Evolutionary conservation across 2,888 invertebrate genomes (phyloP), one percentile per base, ranked within the genome.

Genomic region (Dioctria linearis): DNA sequence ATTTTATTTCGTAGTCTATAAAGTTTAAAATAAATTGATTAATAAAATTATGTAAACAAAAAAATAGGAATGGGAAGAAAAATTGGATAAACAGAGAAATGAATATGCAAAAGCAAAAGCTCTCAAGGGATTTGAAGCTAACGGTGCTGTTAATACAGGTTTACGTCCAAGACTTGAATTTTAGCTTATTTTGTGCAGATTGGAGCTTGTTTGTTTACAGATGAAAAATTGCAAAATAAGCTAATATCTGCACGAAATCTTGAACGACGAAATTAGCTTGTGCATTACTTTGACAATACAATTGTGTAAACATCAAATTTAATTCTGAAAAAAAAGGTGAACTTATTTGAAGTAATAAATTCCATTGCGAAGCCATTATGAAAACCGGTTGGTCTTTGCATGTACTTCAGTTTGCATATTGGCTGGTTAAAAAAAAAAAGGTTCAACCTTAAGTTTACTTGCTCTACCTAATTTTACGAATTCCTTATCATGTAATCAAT

Each of bases 111-210:
- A 25, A 25, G 93, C 93, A 82, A 93, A 93, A 86, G 96, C 95
- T 75, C 94, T 98, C 92, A 94, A 95, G 86, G 97, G 96, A 86
- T 99, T 95, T 89, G 94, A 95, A 88, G 95, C 94, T 13, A 93
- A 93, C 83, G 95, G 94, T 65, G 94, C 93, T 78, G 90, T 90
- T 80, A 91, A 90, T 84, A 90, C 90, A 86, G 89, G 90, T 85
- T 2, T 25, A 25, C 25, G 25, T 25, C 25, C 25, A 25, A 1
- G 25, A 25, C 25, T 25, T 25, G 25, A 25, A 2, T 25, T 25
- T 25, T 25, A 25, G 25, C 25, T 25, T 25, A 25, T 25, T 25
- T 25, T 25, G 25, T 25, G 25, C 25, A 25, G 25, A 25, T 25
- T 25, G 25, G 25, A 25, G 25, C 25, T 25, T 25, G 25, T 25